Evolutionary conservation across 2,113 vertebrate species (phyloP).

Genomic region (Nycticorax nycticorax): DNA sequence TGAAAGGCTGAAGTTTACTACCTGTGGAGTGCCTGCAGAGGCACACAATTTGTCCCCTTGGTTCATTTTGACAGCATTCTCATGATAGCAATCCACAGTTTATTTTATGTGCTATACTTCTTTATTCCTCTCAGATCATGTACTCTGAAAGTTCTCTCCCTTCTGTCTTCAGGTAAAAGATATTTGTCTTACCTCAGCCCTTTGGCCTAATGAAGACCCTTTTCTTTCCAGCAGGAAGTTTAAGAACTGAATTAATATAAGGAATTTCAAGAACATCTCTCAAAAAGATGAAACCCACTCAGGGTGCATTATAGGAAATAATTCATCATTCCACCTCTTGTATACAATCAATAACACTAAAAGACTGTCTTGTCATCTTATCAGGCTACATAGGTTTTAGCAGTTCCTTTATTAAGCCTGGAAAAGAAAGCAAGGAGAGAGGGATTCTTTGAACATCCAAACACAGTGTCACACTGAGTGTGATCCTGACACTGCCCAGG

Average conservation of each 20-base stretch:
- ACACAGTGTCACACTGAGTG: conserved; percentile 78
- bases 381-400: conserved; percentile 74
- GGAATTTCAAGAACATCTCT: conserved; percentile 18
- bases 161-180: conserved; percentile 20
- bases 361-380: conserved; percentile 76
- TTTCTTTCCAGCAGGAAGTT: conserved; percentile 52
- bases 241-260: conserved; percentile 22
- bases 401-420: conserved; percentile 76
- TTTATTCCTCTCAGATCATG: not conserved
- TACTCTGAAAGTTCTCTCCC: not conserved
- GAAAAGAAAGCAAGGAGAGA: conserved; percentile 67
- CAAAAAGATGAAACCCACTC: conserved; percentile 46
- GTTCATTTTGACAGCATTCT: not conserved
- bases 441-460: conserved; percentile 75
- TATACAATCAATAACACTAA: conserved; percentile 79
- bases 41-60: not conserved
- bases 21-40: not conserved
- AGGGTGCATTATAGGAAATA: conserved; percentile 52
- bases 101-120: not conserved
- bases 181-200: not conserved
- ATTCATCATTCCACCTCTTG: conserved; percentile 71
- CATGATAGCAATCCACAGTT: not conserved
- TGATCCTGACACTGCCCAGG: conserved; percentile 74
- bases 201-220: not conserved
- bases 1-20: not conserved